Conservation (phyloP, 1,140 invertebrate species). For the Drosophila nikananu region DNA sequence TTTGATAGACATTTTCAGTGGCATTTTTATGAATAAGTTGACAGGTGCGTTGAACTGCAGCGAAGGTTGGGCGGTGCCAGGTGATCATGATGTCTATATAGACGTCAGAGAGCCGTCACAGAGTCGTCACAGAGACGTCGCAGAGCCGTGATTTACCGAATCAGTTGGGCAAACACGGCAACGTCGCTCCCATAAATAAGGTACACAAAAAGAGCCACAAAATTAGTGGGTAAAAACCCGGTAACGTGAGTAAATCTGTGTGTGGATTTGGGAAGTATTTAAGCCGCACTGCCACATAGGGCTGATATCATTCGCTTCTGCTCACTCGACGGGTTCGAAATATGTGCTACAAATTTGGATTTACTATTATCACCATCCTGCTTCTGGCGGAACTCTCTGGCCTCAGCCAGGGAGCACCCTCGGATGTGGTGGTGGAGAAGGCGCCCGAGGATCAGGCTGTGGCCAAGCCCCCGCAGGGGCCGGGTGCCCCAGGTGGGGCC, state of each 20-base stretch:
- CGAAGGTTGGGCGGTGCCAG: slow-evolving; percentile 54
- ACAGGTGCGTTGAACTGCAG: slow-evolving; percentile 67
- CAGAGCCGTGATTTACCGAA: slow-evolving; percentile 69
- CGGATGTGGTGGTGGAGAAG: slow-evolving; percentile 65
- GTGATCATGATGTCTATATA: slow-evolving; percentile 28
- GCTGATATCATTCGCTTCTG: slow-evolving; percentile 48
- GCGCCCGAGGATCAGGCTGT: slow-evolving; percentile 1
- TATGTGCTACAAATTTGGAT: slow-evolving; percentile 60
- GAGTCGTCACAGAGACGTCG: slow-evolving; percentile 19
- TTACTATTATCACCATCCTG: slow-evolving; percentile 37
- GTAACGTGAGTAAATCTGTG: slow-evolving; percentile 31
- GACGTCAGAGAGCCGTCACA: slow-evolving; percentile 22
- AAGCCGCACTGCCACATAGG: slow-evolving; percentile 38
- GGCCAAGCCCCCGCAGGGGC: neutral
- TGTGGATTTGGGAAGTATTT: slow-evolving; percentile 50
- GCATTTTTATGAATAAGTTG: slow-evolving; percentile 25
- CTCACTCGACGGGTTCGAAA: slow-evolving; percentile 45
- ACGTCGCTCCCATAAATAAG: slow-evolving; percentile 21
- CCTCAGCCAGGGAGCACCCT: slow-evolving; percentile 23
- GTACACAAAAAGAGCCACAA: slow-evolving; percentile 35
- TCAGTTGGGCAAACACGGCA: slow-evolving; percentile 64
- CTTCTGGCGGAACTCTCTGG: neutral
- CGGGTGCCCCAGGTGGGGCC: neutral
- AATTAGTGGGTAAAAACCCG: slow-evolving; percentile 39
- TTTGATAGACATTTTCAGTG: slow-evolving; percentile 26